Percentiles rank a stretch among this genome's conserved stretches.
phyloP scores from a whole-genome alignment of 2,797 vertebrate species.

The Hemitrygon akajei region DNA sequence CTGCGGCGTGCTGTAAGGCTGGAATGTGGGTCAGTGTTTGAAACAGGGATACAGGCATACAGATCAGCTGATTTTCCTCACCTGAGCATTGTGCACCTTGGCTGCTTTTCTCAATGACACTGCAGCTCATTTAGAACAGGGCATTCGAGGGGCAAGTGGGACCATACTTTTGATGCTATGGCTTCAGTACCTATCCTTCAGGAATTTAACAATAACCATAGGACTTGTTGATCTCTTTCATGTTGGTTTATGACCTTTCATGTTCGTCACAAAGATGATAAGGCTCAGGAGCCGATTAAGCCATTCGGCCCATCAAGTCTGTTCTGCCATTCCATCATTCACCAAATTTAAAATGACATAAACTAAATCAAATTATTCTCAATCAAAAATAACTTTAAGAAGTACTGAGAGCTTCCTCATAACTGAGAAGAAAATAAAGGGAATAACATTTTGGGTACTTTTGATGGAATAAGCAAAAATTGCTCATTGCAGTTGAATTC shows the following conservation, averaged over 20 bases:
- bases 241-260: neutral
- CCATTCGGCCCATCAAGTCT: too few species aligned
- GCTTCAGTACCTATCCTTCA: neutral
- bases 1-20: neutral
- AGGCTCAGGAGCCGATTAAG: too few species aligned
- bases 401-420: neutral
- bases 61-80: neutral
- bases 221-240: neutral
- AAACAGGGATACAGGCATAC: neutral
- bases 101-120: neutral
- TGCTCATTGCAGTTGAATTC: neutral
- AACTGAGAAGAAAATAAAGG: too few species aligned
- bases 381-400: neutral
- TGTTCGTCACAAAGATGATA: too few species aligned
- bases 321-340: too few species aligned
- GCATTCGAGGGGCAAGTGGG: neutral
- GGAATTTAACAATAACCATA: neutral
- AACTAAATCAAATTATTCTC: neutral
- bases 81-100: neutral
- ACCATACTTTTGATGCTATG: neutral
- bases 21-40: conserved; percentile 26
- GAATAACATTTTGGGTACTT: neutral
- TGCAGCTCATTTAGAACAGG: neutral
- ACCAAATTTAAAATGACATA: neutral
- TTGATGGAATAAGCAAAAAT: neutral